Evolutionary conservation across 2,888 invertebrate genomes (phyloP).

Genomic region (Pharmacophagus antenor): DNA sequence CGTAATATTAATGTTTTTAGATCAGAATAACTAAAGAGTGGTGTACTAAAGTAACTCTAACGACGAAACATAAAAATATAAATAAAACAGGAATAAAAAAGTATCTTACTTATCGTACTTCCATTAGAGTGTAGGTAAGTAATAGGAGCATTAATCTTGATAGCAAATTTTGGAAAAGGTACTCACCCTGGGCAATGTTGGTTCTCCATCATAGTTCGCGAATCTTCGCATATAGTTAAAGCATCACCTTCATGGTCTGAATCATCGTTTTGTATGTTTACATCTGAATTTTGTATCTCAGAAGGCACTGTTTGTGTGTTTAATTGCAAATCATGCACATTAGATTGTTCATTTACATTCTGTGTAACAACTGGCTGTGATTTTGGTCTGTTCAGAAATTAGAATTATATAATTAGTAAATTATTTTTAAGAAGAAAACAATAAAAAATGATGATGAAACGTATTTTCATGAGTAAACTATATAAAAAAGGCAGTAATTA

Average conservation of each 20-base stretch:
- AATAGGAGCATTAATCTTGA: no score
- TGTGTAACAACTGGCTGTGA: not conserved
- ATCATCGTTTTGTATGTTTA: not conserved
- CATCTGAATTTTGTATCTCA: not conserved
- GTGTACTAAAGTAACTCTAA: no score
- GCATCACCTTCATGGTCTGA: constrained; percentile 21
- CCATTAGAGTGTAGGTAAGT: no score
- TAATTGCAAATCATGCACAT: not conserved
- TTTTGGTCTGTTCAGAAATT: not conserved
- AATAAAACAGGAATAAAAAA: no score
- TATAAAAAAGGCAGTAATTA: no score
- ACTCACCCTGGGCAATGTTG: constrained; percentile 46
- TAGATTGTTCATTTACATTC: not conserved
- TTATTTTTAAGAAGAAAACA: no score
- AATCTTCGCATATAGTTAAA: constrained; percentile 28
- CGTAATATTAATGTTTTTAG: no score
- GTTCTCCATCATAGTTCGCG: constrained; percentile 24
- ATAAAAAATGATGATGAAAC: no score
- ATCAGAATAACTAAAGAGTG: no score
- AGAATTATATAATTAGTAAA: not conserved
- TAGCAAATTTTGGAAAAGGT: not conserved
- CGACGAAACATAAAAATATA: no score
- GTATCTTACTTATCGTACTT: no score
- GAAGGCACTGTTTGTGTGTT: not conserved
- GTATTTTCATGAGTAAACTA: no score